Evolutionary conservation across 1,140 invertebrate species (phyloP), one percentile per base, ranked within the genome.

Genomic region (Melanaphis sacchari): DNA sequence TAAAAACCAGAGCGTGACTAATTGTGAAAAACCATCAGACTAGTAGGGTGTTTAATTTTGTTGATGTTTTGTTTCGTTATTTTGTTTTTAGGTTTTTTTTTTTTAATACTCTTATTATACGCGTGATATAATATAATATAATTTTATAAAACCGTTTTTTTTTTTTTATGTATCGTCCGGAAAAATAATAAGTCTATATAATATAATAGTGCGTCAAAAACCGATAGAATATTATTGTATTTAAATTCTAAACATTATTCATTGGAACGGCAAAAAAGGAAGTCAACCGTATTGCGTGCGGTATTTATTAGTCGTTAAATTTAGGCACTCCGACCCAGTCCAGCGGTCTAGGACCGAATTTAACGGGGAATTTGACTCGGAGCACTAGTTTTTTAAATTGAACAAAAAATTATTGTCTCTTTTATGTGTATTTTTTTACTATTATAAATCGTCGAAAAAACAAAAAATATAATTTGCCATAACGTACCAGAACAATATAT

Each of bases 1-100:
- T 88, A 36, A n/a, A 88, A 88, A 88, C n/a, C 85, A 22, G 43
- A 88, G 85, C 85, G 31, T 88, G 43, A 36, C n/a, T 49, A 49
- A 88, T 49, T 88, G 41, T 49, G 21, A n/a, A 88, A 84, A 88
- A n/a, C 85, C n/a, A 88, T 49, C n/a, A 46, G 15, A 88, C 41
- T 49, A 7, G 31, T 7, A n/a, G n/a, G 85, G n/a, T 49, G 43
- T 36, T 88, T n/a, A 88, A 88, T 88, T 22, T 88, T 85, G 82
- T 41, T 41, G 24, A 40, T 49, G 46, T 49, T 49, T 49, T 49
- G 15, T 49, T 49, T 49, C 46, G 15, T 49, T 49, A 49, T 49
- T 49, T 49, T 49, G 46, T 18, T 43, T 49, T 49, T 49, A 49
- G 46, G 46, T 46, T 11, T 49, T 49, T 49, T 40, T 38, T 38